These are phyloP conservation scores for Lichenostomus cassidix DNA, from an alignment of 2,113 vertebrate species.

Conservation along the genomic window DNA sequence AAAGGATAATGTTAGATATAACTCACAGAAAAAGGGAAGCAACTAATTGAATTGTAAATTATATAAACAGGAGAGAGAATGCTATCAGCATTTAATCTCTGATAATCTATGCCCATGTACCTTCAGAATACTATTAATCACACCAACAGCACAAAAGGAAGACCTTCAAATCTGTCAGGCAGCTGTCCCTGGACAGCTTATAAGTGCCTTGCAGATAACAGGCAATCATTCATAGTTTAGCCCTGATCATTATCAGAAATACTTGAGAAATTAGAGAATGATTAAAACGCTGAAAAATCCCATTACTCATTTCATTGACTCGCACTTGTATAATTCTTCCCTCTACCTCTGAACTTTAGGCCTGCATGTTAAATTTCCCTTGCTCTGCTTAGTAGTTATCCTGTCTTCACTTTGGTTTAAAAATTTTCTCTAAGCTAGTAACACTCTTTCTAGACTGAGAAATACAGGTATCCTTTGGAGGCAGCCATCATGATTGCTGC, in stretches of 20 bases:
- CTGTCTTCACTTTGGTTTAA: background rate
- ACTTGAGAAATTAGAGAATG: slow-evolving; percentile 5
- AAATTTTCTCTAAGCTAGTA: background rate
- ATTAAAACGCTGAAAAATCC: slow-evolving; percentile 12
- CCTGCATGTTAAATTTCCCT: background rate
- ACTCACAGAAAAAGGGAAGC: background rate
- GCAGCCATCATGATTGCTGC: background rate
- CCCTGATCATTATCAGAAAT: slow-evolving; percentile 34
- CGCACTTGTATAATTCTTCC: background rate
- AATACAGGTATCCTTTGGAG: background rate
- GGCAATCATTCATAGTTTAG: slow-evolving; percentile 11
- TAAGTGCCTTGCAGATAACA: slow-evolving; percentile 31
- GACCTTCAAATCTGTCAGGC: slow-evolving; percentile 21
- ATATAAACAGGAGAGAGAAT: background rate
- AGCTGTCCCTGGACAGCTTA: background rate
- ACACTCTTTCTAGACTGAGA: background rate
- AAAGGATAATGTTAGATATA: background rate
- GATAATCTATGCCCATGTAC: background rate
- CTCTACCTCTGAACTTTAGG: background rate
- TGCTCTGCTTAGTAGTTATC: background rate
- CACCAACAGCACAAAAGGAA: background rate
- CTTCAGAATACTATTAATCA: slow-evolving; percentile 30
- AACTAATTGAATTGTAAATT: slow-evolving; percentile 10
- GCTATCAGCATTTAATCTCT: background rate
- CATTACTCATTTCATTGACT: background rate